phyloP scores from a whole-genome alignment of 2,888 invertebrate genomes.

The Phortica okadai region DNA sequence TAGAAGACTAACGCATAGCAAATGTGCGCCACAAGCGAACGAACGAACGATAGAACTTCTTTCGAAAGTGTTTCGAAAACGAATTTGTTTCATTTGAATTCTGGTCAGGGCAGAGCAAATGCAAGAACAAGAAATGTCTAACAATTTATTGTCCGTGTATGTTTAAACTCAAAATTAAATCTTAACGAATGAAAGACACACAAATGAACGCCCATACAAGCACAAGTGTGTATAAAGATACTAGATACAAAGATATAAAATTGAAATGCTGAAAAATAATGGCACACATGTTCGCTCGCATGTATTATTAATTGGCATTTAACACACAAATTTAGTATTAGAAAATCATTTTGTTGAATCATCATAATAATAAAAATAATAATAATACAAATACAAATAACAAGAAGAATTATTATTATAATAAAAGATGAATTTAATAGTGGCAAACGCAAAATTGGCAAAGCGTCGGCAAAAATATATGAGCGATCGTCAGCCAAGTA shows the following conservation, averaged over 20 bases:
- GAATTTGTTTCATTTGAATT: slow-evolving; percentile 60
- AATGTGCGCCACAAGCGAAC: neutral
- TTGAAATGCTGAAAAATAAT: slow-evolving; percentile 2
- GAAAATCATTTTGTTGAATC: slow-evolving; percentile 8
- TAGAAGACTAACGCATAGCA: neutral
- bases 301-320: slow-evolving; percentile 32
- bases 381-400: neutral
- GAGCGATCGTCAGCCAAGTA: no score
- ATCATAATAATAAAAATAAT: neutral
- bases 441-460: slow-evolving; percentile 33
- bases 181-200: slow-evolving; percentile 35
- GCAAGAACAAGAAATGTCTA: slow-evolving; percentile 44
- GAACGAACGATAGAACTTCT: neutral
- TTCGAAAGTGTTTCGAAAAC: slow-evolving; percentile 36
- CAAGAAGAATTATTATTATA: slow-evolving; percentile 2
- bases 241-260: neutral
- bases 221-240: neutral
- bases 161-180: slow-evolving; percentile 64
- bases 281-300: slow-evolving; percentile 11
- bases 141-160: slow-evolving; percentile 59
- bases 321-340: slow-evolving; percentile 32
- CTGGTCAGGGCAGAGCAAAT: slow-evolving; percentile 22
- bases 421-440: slow-evolving; percentile 16
- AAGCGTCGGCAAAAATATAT: slow-evolving; percentile 59
- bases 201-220: slow-evolving; percentile 20